phyloP scores from a whole-genome alignment of 2,888 invertebrate species.

The Margaritifera margaritifera region DNA sequence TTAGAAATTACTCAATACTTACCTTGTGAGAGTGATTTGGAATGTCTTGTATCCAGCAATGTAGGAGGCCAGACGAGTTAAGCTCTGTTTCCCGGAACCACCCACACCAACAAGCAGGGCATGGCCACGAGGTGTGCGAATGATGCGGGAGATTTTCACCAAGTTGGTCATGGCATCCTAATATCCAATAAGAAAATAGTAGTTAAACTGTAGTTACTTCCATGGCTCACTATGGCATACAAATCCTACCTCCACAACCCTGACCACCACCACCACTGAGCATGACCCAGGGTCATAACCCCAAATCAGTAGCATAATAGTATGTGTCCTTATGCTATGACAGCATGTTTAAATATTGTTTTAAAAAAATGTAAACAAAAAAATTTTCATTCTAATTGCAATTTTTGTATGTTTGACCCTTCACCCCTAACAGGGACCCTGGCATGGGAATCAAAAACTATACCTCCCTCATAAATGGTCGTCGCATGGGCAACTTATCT shows the following conservation, averaged over 20 bases:
- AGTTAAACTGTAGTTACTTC: neutral
- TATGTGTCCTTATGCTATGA: too few relatives aligned
- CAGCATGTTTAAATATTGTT: too few relatives aligned
- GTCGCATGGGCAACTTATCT: too few relatives aligned
- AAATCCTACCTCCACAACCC: neutral
- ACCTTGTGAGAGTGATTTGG: conserved; percentile 93
- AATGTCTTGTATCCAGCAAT: conserved; percentile 97
- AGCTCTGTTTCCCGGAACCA: conserved; percentile 97
- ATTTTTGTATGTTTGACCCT: too few relatives aligned
- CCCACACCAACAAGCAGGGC: conserved; percentile 97
- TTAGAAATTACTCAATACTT: conserved; percentile 5
- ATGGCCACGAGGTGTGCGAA: conserved; percentile 94
- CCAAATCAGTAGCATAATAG: too few relatives aligned
- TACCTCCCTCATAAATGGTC: too few relatives aligned
- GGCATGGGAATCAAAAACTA: too few relatives aligned
- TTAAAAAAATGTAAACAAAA: too few relatives aligned
- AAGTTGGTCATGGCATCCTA: conserved; percentile 94
- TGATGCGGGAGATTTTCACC: conserved; percentile 93
- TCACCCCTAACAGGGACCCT: too few relatives aligned
- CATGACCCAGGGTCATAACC: neutral
- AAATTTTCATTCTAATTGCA: too few relatives aligned
- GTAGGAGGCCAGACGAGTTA: conserved; percentile 94
- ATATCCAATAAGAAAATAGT: neutral
- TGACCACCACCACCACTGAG: neutral
- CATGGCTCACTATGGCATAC: neutral